Evolutionary conservation across 2,797 vertebrate species (phyloP).

Genomic region (Catharus ustulatus): DNA sequence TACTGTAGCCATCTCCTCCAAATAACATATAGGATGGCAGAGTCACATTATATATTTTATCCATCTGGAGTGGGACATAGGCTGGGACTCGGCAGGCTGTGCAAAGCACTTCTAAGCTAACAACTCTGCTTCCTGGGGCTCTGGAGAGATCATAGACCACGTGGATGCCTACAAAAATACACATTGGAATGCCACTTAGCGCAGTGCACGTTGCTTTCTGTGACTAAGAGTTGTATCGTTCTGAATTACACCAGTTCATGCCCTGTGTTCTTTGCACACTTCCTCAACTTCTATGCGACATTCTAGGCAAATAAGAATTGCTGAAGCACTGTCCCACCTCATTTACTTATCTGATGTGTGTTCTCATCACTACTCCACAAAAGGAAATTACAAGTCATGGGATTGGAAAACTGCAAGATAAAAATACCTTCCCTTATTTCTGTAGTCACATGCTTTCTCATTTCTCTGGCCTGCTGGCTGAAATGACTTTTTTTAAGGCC

Average conservation of each 20-base stretch:
- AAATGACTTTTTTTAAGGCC: not conserved
- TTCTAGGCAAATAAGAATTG: not conserved
- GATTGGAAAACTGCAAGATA: not conserved
- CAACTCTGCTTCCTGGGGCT: conserved; percentile 75
- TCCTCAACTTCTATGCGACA: not conserved
- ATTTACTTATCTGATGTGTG: not conserved
- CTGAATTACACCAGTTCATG: not conserved
- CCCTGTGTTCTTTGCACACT: not conserved
- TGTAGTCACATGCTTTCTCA: not conserved
- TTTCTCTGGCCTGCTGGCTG: not conserved
- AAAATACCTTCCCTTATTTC: conserved; percentile 8
- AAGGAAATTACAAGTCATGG: not conserved
- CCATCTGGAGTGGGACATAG: conserved; percentile 80
- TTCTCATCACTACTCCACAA: not conserved
- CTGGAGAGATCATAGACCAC: conserved; percentile 84
- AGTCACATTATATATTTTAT: conserved; percentile 80
- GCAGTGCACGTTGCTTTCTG: not conserved
- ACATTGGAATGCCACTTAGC: not conserved
- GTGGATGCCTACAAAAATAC: conserved; percentile 80
- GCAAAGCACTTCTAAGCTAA: conserved; percentile 82
- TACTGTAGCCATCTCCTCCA: conserved; percentile 87
- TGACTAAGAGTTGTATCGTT: rapidly evolving
- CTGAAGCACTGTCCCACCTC: not conserved
- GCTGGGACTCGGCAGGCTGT: conserved; percentile 85
- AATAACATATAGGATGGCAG: conserved; percentile 82